Conservation (phyloP, 2,113 vertebrate genomes). For the Pelecanoides urinatrix region DNA sequence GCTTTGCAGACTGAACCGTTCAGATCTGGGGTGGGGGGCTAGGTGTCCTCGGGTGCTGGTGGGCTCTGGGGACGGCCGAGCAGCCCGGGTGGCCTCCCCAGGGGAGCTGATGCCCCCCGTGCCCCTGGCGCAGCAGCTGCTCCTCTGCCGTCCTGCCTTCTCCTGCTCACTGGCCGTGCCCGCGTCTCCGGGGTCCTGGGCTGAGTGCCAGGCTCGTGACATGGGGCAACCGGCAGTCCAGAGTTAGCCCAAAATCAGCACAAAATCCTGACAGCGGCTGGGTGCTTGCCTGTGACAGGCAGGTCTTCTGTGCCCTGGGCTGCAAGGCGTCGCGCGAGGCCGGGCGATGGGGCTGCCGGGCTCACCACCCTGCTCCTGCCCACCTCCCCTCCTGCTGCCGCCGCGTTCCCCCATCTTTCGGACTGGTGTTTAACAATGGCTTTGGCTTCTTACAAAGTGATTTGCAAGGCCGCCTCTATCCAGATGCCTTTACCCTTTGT, state of each 20-base stretch:
- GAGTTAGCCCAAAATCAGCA: too few relatives aligned
- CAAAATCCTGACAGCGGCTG: fast-evolving
- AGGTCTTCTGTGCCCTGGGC: neutral
- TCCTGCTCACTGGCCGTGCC: neutral
- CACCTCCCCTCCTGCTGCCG: neutral
- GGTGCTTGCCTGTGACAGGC: fast-evolving
- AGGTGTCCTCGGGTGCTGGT: neutral
- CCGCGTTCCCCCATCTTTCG: fast-evolving
- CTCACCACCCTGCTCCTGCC: neutral
- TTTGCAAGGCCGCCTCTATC: neutral
- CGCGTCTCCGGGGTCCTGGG: fast-evolving
- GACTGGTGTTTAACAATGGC: fast-evolving
- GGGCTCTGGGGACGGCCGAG: neutral
- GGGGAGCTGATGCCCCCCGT: neutral
- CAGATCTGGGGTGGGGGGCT: neutral
- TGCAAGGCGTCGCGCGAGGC: fast-evolving
- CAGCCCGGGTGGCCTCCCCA: neutral
- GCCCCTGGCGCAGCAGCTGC: neutral
- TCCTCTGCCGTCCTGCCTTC: neutral
- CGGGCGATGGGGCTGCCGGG: fast-evolving
- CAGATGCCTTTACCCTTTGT: neutral
- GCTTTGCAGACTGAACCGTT: neutral
- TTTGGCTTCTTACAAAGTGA: neutral
- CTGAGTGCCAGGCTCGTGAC: neutral
- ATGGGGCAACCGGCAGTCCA: fast-evolving